Conservation (phyloP, 2,888 invertebrate species). For the Andrena trimmerana region DNA sequence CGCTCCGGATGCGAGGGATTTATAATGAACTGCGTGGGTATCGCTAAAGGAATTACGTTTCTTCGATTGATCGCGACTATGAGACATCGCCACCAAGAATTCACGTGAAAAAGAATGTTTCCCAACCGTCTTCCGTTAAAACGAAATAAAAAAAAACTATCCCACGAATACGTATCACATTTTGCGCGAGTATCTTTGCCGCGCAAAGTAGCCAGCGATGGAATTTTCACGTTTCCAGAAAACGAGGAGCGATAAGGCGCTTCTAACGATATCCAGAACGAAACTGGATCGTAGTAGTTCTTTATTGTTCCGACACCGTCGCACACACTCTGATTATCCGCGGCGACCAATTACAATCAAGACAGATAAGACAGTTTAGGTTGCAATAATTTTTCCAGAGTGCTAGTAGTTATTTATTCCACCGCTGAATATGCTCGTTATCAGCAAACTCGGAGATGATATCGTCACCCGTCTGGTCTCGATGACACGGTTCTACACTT, state of each 20-base stretch:
- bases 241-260: constrained; percentile 3
- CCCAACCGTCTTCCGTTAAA: background rate
- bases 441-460: constrained; percentile 63
- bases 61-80: constrained; percentile 56
- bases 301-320: constrained; percentile 4
- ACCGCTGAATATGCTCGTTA: constrained; percentile 68
- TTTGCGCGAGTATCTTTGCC: background rate
- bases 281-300: constrained; percentile 29
- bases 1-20: constrained; percentile 67
- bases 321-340: constrained; percentile 32
- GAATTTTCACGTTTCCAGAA: background rate
- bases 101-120: constrained; percentile 13
- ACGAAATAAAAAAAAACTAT: background rate
- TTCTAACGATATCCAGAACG: background rate
- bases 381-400: constrained; percentile 47
- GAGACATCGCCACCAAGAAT: constrained; percentile 27
- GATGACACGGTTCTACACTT: constrained; percentile 59
- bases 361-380: constrained; percentile 57
- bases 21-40: constrained; percentile 69
- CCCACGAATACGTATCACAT: background rate
- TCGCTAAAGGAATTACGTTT: constrained; percentile 61
- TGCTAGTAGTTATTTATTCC: constrained; percentile 72
- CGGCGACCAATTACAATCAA: constrained; percentile 29
- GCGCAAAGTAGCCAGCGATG: background rate
- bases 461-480: constrained; percentile 60